Base-by-base conservation (phyloP, 1,140 invertebrate genomes). In the Lutraria rhynchaena region DNA sequence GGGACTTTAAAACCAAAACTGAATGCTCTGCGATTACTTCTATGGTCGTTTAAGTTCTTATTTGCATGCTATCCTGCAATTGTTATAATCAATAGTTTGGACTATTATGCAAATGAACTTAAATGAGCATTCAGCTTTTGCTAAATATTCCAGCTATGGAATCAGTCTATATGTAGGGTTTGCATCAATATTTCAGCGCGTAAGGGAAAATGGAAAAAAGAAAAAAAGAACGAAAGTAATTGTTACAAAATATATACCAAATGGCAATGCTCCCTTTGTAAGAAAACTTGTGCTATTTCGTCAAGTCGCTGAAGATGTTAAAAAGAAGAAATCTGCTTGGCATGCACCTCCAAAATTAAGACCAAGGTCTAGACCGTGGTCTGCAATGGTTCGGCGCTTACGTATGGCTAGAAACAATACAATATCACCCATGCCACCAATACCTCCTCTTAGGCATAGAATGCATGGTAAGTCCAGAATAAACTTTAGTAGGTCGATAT, bases 231-330 rank as follows among this genome's bases (percentile, higher is more conserved):
- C 57, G 51, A 80, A 80, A 49, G n/a, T 80, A 1, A 51, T 80
- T 27, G 55, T 80, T 41, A 55, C 76, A 29, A 80, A 55, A 80
- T 80, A 69, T 60, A 57, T 80, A 27, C 76, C 76, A 55, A 69
- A 41, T 46, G 31, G 27, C 69, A 80, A 41, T 31, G 67, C 63
- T 24, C 61, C 61, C 1, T 80, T 80, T 46, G 29, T 80, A 3
- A 80, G 63, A 37, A 80, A 57, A 80, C 49, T 80, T 33, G 65
- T 58, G 13, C 22, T 80, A 17, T 80, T 69, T 29, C 44, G 49
- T 4, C 76, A 63, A 7, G 55, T 2, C 17, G 17, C 63, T 37
- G 41, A 27, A 2, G n/a, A 5, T 17, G 61, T 44, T 31, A 69
- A 69, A 31, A 70, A 60, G 61, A 80, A 46, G 35, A 19, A 17